These are phyloP conservation scores for Saxidomus purpurata DNA, from an alignment of 1,140 invertebrate genomes.

Conservation along the genomic window DNA sequence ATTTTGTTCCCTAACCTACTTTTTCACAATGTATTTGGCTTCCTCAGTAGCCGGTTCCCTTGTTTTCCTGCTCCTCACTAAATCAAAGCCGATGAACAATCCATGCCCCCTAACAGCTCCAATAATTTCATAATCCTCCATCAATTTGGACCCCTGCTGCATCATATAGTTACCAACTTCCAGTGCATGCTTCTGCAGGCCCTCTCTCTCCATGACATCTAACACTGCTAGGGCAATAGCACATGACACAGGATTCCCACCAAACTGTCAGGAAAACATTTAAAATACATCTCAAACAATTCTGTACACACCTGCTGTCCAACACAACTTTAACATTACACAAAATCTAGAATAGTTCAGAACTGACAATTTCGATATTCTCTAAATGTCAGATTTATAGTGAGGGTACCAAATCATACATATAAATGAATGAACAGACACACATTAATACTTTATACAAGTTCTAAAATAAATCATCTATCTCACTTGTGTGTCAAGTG, in stretches of 20 bases:
- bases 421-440: too few relatives aligned
- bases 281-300: too few relatives aligned
- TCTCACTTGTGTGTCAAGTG: too few relatives aligned
- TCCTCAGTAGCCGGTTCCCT: conserved; percentile 93
- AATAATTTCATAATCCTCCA: conserved; percentile 92
- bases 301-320: too few relatives aligned
- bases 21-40: conserved; percentile 93
- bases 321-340: too few relatives aligned
- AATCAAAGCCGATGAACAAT: conserved; percentile 97
- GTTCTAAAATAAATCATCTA: too few relatives aligned
- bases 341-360: too few relatives aligned
- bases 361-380: too few relatives aligned
- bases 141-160: conserved; percentile 90
- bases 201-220: conserved; percentile 96
- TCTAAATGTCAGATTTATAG: too few relatives aligned
- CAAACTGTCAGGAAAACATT: conserved; percentile 90
- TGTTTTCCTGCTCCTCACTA: conserved; percentile 93
- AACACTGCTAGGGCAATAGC: conserved; percentile 98
- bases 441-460: too few relatives aligned
- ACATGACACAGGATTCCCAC: conserved; percentile 99
- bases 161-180: conserved; percentile 94
- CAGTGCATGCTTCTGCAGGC: conserved; percentile 92
- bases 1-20: conserved; percentile 77
- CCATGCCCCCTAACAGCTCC: conserved; percentile 94
- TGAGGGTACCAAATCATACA: too few relatives aligned